Percentiles rank a stretch among this genome's conserved stretches.
phyloP scores from a whole-genome alignment of 1,140 invertebrate genomes.

The Propsilocerus akamusi region DNA sequence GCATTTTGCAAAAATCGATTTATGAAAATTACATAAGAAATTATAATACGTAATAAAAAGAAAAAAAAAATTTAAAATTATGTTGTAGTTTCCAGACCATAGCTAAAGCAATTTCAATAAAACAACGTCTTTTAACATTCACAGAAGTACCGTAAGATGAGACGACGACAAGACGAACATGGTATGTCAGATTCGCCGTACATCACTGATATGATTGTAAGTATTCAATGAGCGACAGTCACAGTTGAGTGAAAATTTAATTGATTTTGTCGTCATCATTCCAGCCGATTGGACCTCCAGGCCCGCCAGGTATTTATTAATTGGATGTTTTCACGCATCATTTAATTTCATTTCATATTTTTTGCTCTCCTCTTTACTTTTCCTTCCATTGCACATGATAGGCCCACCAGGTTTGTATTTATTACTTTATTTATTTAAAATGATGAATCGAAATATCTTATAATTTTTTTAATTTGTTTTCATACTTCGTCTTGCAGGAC shows the following conservation, averaged over 20 bases:
- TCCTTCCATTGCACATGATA: too few species aligned
- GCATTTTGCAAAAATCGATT: neutral
- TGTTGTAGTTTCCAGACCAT: neutral
- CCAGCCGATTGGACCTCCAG: neutral
- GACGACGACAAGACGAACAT: constrained; percentile 51
- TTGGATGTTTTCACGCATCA: neutral
- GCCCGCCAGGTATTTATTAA: neutral
- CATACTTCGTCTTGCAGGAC: constrained; percentile 21
- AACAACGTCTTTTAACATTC: constrained; percentile 18
- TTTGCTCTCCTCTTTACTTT: too few species aligned
- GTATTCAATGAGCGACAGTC: neutral
- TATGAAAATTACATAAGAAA: neutral
- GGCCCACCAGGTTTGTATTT: too few species aligned
- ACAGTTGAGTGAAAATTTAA: neutral
- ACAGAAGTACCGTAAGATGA: constrained; percentile 81
- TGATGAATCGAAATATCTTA: neutral
- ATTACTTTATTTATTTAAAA: too few species aligned
- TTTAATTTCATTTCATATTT: neutral
- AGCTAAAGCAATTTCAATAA: too few species aligned
- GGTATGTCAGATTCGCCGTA: constrained; percentile 24
- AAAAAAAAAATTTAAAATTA: neutral
- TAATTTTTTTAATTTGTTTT: constrained; percentile 15
- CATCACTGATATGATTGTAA: neutral
- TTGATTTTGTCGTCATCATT: neutral
- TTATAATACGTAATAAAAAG: neutral